Evolutionary conservation across 2,888 invertebrate genomes (phyloP).

Genomic region (Mimachlamys varia): DNA sequence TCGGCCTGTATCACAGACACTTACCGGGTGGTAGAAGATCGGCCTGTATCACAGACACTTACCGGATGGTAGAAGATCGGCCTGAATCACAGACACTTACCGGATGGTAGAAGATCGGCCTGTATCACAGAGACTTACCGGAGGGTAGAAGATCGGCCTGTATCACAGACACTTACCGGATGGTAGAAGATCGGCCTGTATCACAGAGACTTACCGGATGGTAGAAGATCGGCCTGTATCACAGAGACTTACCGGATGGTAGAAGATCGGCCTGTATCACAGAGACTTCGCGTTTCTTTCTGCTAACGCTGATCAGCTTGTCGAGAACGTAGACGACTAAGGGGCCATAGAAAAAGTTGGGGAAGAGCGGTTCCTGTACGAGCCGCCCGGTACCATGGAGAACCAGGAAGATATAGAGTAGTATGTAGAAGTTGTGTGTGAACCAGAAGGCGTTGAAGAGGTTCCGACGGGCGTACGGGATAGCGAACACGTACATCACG

Average conservation of each 20-base stretch:
- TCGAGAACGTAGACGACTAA: conserved; percentile 84
- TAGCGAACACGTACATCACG: conserved; percentile 84
- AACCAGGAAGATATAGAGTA: conserved; percentile 84
- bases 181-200: no score
- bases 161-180: no score
- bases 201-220: no score
- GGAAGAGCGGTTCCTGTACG: conserved; percentile 84
- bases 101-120: no score
- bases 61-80: no score
- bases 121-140: no score
- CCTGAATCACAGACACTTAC: no score
- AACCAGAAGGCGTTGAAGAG: conserved; percentile 85
- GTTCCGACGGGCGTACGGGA: conserved; percentile 83
- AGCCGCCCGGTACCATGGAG: conserved; percentile 85
- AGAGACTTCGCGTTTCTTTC: conserved; percentile 85
- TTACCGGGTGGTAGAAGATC: no score
- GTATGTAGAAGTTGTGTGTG: conserved; percentile 84
- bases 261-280: conserved; percentile 84
- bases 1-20: no score
- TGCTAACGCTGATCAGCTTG: conserved; percentile 83
- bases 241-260: conserved; percentile 75
- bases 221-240: no score
- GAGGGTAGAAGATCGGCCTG: no score
- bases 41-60: no score
- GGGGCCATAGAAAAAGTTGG: conserved; percentile 85